A percentile compares a stretch with the other conserved stretches of the same genome.
phyloP scores from a whole-genome alignment of 2,797 vertebrate genomes.

The Okamejei kenojei region DNA sequence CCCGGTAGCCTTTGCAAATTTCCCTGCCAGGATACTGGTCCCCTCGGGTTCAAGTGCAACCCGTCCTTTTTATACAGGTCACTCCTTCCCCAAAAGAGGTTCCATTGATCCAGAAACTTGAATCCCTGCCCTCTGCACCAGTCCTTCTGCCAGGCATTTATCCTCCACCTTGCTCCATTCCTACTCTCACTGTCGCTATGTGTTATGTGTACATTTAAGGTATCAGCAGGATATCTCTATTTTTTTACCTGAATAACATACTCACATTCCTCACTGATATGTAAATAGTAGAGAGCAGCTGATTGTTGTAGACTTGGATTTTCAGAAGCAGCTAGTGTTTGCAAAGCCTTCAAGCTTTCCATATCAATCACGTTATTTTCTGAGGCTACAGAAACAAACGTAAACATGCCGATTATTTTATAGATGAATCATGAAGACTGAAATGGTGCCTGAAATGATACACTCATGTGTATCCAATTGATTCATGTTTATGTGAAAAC shows the following conservation, averaged over 20 bases:
- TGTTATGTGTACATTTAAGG: too few relatives aligned
- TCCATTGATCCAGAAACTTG: too few relatives aligned
- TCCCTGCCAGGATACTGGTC: too few relatives aligned
- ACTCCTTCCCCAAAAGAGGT: too few relatives aligned
- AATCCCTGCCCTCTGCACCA: too few relatives aligned
- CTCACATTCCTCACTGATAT: constrained; percentile 67
- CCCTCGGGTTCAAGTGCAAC: too few relatives aligned
- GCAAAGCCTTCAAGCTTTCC: constrained; percentile 55
- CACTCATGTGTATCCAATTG: not conserved
- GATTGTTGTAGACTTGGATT: constrained; percentile 59
- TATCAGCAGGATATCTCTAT: not conserved
- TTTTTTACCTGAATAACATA: constrained; percentile 40
- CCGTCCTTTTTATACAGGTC: too few relatives aligned
- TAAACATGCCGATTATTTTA: constrained; percentile 37
- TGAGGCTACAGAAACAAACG: constrained; percentile 50
- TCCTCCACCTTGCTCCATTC: too few relatives aligned
- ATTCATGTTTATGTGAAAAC: not conserved
- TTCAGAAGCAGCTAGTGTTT: constrained; percentile 61
- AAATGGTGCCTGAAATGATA: too few relatives aligned
- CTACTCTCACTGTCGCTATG: too few relatives aligned
- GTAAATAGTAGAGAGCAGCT: constrained; percentile 62
- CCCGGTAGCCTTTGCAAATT: too few relatives aligned
- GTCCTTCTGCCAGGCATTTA: too few relatives aligned
- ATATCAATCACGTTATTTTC: constrained; percentile 53
- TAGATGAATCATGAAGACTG: not conserved